Evolutionary conservation across 2,113 vertebrate species (phyloP), one percentile per base, ranked within the genome.

Genomic region (Boleophthalmus pectinirostris): DNA sequence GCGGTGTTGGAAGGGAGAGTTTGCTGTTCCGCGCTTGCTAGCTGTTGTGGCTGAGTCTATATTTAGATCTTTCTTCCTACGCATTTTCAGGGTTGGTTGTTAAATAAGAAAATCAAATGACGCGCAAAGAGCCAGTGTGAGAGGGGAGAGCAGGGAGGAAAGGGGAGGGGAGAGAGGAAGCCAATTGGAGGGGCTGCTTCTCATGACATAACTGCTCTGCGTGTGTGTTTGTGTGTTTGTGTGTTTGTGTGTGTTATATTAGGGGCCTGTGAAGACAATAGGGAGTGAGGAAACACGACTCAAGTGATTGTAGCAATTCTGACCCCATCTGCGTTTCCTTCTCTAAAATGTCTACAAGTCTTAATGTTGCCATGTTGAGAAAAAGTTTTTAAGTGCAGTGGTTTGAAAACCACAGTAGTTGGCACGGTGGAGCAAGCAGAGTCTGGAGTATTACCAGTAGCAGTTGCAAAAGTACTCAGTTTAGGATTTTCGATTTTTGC

Each of bases 61-160:
- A 92, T 94, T 94, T 94, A 93, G 93, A 89, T 90, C 85, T 90
- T 92, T 90, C 92, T 91, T 93, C 92, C 93, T 93, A 93, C 91
- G 91, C 91, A 88, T 93, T 93, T 94, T 93, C 91, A 92, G 93
- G 88, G 84, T 91, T 92, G 91, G 89, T 92, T 94, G 92, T 94
- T 94, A 93, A 94, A 92, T 93, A 94, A 92, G 92, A 92, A 93
- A 92, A 92, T 93, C 87, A 92, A 90, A 89, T 93, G 93, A 93
- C 90, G 90, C 69, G 82, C 84, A 91, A 85, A 87, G 89, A 90
- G 88, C 73, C 82, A 85, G 80, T 74, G 84, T 57, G 72, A 79
- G 82, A 83, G 77, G 75, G 82, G 80, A 79, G 84, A 78, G 82
- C 71, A 70, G 69, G 56, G 80, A 73, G 86, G 88, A 80, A 79